A percentile compares a stretch with the other conserved stretches of the same genome.
These are phyloP conservation scores for Dyspetes luteomarginatus DNA, from an alignment of 2,888 invertebrate genomes.

Conservation along the genomic window DNA sequence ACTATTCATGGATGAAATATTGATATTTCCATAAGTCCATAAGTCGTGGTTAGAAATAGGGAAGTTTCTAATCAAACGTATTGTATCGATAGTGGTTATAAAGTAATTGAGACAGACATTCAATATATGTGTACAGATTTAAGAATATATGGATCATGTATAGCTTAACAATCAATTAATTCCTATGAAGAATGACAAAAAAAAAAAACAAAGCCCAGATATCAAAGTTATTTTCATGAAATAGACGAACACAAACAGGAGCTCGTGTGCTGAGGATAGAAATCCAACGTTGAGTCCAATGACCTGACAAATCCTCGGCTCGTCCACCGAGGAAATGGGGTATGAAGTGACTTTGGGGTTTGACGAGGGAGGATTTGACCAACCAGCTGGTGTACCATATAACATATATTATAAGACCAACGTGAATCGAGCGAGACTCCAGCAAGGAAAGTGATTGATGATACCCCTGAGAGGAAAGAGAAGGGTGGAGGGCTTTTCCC, in stretches of 20 bases:
- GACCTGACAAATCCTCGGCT: slow-evolving; percentile 42
- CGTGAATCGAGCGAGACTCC: slow-evolving; percentile 20
- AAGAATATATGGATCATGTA: too few species aligned
- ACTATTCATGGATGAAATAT: too few species aligned
- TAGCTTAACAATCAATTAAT: too few species aligned
- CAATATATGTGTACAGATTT: too few species aligned
- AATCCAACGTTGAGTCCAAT: slow-evolving; percentile 8
- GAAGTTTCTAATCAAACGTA: too few species aligned
- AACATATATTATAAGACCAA: slow-evolving; percentile 24
- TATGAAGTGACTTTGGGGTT: slow-evolving; percentile 53
- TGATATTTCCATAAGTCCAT: too few species aligned
- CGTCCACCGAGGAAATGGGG: slow-evolving; percentile 44
- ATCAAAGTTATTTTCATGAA: background rate
- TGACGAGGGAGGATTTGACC: slow-evolving; percentile 31
- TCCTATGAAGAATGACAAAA: too few species aligned
- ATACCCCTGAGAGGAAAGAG: slow-evolving; percentile 34
- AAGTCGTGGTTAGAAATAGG: too few species aligned
- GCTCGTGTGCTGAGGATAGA: slow-evolving; percentile 1
- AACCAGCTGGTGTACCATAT: slow-evolving; percentile 4
- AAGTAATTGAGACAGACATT: too few species aligned
- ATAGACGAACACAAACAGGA: background rate
- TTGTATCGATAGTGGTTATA: too few species aligned
- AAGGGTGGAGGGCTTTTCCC: background rate
- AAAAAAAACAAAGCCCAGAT: background rate
- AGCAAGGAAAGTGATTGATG: slow-evolving; percentile 51